Conservation (phyloP, 2,113 vertebrate species). For the Tretioscincus oriximinensis region DNA sequence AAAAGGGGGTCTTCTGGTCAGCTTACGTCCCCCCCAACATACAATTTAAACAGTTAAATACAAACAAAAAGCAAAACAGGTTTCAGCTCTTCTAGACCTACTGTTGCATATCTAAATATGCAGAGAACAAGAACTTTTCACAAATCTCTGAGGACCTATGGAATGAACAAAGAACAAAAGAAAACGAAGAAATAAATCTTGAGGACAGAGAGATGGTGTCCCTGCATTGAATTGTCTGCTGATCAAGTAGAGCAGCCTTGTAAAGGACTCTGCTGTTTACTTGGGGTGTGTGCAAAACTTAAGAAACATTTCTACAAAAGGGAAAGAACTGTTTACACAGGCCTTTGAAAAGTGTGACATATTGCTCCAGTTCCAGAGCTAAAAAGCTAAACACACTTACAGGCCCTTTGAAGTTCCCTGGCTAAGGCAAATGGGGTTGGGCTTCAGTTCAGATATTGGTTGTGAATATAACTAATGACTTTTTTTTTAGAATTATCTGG, state of each 20-base stretch:
- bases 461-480: constrained; percentile 81
- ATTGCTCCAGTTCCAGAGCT: constrained; percentile 74
- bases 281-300: constrained; percentile 67
- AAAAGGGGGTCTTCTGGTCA: too few species aligned
- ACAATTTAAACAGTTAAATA: too few species aligned
- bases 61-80: background rate
- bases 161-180: constrained; percentile 35
- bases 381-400: constrained; percentile 82
- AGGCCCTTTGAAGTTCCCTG: constrained; percentile 75
- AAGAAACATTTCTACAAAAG: constrained; percentile 75
- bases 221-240: constrained; percentile 21
- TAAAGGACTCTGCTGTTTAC: constrained; percentile 71
- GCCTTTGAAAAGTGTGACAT: constrained; percentile 78
- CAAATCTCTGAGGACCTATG: constrained; percentile 31
- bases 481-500: constrained; percentile 74
- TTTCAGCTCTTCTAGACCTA: background rate
- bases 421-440: constrained; percentile 72
- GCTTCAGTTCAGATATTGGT: constrained; percentile 75
- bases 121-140: background rate
- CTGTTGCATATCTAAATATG: background rate
- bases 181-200: background rate
- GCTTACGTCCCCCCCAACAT: too few species aligned
- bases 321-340: constrained; percentile 79
- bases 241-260: constrained; percentile 68
- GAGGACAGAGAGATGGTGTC: background rate